Base-by-base conservation (phyloP, 1,140 invertebrate genomes). In the Nasonia vitripennis region DNA sequence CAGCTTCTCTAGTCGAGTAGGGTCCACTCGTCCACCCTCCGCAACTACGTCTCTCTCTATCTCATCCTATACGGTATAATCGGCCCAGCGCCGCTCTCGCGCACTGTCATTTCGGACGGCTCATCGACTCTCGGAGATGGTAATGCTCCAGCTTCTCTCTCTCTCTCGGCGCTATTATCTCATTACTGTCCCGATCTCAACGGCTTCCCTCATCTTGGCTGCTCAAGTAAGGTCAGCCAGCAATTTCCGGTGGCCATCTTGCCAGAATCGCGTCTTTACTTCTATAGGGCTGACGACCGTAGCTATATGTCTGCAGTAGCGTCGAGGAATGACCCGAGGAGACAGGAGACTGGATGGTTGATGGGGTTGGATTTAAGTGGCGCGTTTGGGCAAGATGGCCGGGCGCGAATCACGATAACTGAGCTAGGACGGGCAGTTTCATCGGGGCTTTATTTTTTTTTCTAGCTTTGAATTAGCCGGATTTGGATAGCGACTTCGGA, bases 201-300 rank as follows among this genome's bases (percentile, higher is more conserved):
- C 62, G 23, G 41, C 37, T 70, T 37, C 34, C 7, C 45, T 62
- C 41, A 34, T 23, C 48, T 55, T 85, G 81, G 55, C 87, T 88
- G 80, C 88, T 91, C 91, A 92, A 92, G 90, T 92, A 93, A 92
- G 91, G 91, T 93, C 91, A 92, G 89, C 92, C 90, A 90, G 92
- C 91, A 93, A 93, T 93, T 93, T 93, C 91, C 92, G 91, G 91
- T 92, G 91, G 91, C 91, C 91, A 92, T 93, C 90, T 93, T 92
- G 89, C 85, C 20, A 62, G 55, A 62, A 62, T 62, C 55, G 55
- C 55, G 55, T n/a, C 48, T 62, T 9, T 31, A n/a, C 68, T 34
- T 71, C 27, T 71, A 17, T 55, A 55, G 17, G 55, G 6, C 3
- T 62, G 4, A 27, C 17, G 17, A n/a, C n/a, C 2, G 6, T 45